Base-by-base conservation (phyloP, 2,797 vertebrate species). In the Dallia pectoralis region DNA sequence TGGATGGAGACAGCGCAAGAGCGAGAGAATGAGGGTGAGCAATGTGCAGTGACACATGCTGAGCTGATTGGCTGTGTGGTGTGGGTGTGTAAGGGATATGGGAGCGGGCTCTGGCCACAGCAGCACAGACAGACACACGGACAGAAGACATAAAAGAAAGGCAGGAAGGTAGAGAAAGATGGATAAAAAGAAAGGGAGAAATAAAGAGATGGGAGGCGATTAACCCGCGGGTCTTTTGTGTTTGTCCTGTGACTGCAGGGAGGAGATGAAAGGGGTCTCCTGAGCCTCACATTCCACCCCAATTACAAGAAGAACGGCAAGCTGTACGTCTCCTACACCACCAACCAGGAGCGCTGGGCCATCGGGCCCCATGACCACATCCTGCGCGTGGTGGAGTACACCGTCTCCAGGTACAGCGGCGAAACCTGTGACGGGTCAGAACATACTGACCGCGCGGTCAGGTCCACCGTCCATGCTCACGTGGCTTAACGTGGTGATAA, bases 261-360 rank as follows among this genome's bases (percentile, higher is more conserved):
- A 90, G 96, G 97, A 96, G 98, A 99, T 97, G 98, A 99, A 97
- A 97, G 97, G 91, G 97, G 98, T 87, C 94, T 99, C 90, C 93
- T 99, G 94, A 99, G 97, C 94, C 94, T 99, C 93, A 96, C 96
- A 96, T 99, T 99, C 97, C 98, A 99, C 92, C 97, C 97, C 95
- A 98, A 96, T 96, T 99, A 98, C 92, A 98, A 97, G 96, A 97
- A 96, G 95, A 99, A 98, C 94, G 98, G 98, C 93, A 99, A 99
- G 93, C 95, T 99, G 84, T 99, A 98, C 88, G 92, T 98, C 92
- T 98, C 98, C 91, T 99, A 99, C 91, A 99, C 98, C 91, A 99
- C 97, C 93, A 99, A 98, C 96, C 97, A 99, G 90, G 98, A 99
- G 82, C 96, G 96, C 86, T 99, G 98, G 97, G 96, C 97, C 77